phyloP scores from a whole-genome alignment of 92 coral and sea anemone species.

The Phenganax subtilis region DNA sequence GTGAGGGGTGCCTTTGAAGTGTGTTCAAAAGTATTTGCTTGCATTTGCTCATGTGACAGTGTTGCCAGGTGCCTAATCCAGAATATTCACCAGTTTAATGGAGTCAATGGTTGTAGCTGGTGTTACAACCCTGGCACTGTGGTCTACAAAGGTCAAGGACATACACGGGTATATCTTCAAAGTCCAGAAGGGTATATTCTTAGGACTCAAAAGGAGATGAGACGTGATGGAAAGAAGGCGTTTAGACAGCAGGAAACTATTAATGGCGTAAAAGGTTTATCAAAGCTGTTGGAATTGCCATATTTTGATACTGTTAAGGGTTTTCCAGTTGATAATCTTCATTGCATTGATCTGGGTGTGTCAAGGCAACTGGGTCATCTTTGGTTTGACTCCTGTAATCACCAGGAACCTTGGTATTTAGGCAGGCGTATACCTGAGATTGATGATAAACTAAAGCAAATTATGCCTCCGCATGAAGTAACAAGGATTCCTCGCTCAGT shows the following conservation, averaged over 20 bases:
- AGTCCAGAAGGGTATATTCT: constrained; percentile 22
- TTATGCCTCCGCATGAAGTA: constrained; percentile 22
- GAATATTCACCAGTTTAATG: constrained; percentile 33
- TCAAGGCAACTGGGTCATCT: constrained; percentile 17
- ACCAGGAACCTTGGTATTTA: constrained; percentile 33
- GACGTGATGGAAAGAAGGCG: constrained; percentile 9
- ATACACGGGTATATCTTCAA: constrained; percentile 2
- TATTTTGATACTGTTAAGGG: constrained; percentile 14
- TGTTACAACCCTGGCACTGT: constrained; percentile 20
- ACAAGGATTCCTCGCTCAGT: constrained; percentile 15
- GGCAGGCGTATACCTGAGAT: constrained; percentile 18
- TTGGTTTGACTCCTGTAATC: constrained; percentile 23
- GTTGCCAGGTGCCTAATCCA: constrained; percentile 7
- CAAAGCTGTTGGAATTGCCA: constrained; percentile 23
- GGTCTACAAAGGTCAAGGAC: constrained; percentile 14
- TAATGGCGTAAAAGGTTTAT: constrained; percentile 25
- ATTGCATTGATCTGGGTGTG: neutral
- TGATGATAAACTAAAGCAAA: constrained; percentile 14
- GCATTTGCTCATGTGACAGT: constrained; percentile 32
- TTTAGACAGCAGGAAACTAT: constrained; percentile 1
- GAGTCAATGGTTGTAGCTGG: constrained; percentile 28
- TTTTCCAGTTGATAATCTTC: constrained; percentile 23
- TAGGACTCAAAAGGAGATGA: constrained; percentile 12
- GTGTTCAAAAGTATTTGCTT: constrained; percentile 23
- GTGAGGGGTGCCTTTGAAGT: constrained; percentile 9